Conservation (phyloP, 2,888 invertebrate genomes). For the Thera obeliscata region DNA sequence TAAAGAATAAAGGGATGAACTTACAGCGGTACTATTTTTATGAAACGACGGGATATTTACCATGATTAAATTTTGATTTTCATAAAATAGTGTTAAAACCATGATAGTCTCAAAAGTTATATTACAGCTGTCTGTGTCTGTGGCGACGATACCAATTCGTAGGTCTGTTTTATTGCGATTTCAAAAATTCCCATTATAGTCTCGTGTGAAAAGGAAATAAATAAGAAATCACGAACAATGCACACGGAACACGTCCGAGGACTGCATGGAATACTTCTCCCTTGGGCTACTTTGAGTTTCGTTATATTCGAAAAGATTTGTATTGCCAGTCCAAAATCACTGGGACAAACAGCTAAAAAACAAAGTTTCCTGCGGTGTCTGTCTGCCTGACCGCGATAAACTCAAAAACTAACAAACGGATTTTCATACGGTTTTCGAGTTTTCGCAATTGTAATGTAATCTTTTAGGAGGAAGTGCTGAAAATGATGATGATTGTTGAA, state of each 20-base stretch:
- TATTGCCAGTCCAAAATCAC: background rate
- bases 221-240: conserved; percentile 76
- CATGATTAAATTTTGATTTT: too few relatives aligned
- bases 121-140: conserved; percentile 40
- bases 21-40: conserved; percentile 48
- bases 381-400: too few relatives aligned
- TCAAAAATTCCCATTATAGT: conserved; percentile 81
- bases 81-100: too few relatives aligned
- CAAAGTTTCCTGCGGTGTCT: too few relatives aligned
- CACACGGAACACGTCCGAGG: conserved; percentile 31
- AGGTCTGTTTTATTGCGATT: conserved; percentile 79
- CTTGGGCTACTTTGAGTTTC: conserved; percentile 1
- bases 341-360: too few relatives aligned
- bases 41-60: too few relatives aligned
- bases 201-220: conserved; percentile 71
- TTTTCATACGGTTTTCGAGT: too few relatives aligned
- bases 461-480: too few relatives aligned
- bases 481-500: too few relatives aligned
- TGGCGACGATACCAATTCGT: conserved; percentile 58
- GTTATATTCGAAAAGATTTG: background rate
- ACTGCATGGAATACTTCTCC: conserved; percentile 16
- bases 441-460: too few relatives aligned
- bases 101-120: too few relatives aligned
- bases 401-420: too few relatives aligned
- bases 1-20: conserved; percentile 55